Evolutionary conservation across 1,140 invertebrate genomes (phyloP), one percentile per base, ranked within the genome.

Genomic region (Zaprionus kolodkinae): DNA sequence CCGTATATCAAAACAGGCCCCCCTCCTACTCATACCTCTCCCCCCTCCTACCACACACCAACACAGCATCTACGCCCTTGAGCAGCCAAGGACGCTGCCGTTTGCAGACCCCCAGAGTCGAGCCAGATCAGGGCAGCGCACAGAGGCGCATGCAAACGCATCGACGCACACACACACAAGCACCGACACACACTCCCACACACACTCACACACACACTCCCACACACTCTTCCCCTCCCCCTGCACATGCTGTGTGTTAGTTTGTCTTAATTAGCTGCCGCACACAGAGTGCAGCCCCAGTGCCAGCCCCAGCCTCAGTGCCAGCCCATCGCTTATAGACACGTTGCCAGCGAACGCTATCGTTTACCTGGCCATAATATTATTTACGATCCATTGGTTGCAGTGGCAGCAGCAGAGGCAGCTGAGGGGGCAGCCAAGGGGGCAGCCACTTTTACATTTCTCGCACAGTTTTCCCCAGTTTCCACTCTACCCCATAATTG

Each of bases 191-290:
- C 13, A 4, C 38, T 4, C 5, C n/a, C 40, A n/a, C 40, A 43
- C 40, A 15, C n/a, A n/a, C n/a, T n/a, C n/a, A n/a, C n/a, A n/a
- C n/a, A n/a, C n/a, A n/a, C n/a, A n/a, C n/a, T n/a, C n/a, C 6
- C 40, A n/a, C 40, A 15, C 40, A 15, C n/a, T 13, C n/a, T 4
- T 4, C 25, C 25, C 2, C 40, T 6, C n/a, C n/a, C 21, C 21
- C 21, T 21, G 1, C 21, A 21, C 21, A 21, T 15, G 40, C 56
- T 63, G 65, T 57, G 68, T 70, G 80, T 88, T 79, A 89, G 75
- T 89, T 88, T 89, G 85, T 85, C 85, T 89, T 89, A 89, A 89
- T 89, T 89, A 89, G 84, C 88, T 82, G 67, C 43, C 66, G 54
- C 55, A 30, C 57, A 30, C 50, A 35, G 56, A 61, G 64, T 60